Evolutionary conservation across 2,888 invertebrate genomes (phyloP).

Genomic region (Psylliodes chrysocephalus): DNA sequence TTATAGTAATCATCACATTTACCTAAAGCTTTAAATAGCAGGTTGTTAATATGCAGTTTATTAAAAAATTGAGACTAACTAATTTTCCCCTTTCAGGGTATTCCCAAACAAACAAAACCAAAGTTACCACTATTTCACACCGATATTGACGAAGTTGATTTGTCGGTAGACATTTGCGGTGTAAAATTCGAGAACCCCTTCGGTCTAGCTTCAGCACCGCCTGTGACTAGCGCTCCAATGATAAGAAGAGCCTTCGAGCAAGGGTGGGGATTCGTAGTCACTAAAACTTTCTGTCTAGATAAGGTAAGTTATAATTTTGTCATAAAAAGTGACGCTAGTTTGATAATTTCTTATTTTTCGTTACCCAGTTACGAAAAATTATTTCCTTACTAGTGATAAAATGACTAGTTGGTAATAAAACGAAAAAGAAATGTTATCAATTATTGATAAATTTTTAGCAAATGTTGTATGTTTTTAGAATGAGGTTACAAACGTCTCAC

Average conservation of each 20-base stretch:
- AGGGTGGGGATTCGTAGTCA: conserved; percentile 98
- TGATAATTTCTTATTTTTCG: no score
- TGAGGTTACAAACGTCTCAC: conserved; percentile 95
- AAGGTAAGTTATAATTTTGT: conserved; percentile 72
- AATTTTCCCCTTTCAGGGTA: conserved; percentile 65
- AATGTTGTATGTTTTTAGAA: conserved; percentile 71
- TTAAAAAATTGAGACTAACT: no score
- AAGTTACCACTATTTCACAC: conserved; percentile 91
- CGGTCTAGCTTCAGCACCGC: conserved; percentile 96
- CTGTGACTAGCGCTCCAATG: conserved; percentile 94
- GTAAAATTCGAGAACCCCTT: conserved; percentile 96
- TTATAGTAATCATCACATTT: no score
- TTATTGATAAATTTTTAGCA: neutral
- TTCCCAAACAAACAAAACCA: conserved; percentile 73
- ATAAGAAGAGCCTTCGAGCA: conserved; percentile 93
- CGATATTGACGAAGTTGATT: conserved; percentile 92
- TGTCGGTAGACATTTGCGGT: conserved; percentile 93
- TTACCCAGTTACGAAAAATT: no score
- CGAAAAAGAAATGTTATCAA: no score
- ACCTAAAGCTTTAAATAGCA: no score
- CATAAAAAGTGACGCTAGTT: no score
- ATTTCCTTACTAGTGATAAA: no score
- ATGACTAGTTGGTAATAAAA: no score
- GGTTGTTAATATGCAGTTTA: no score
- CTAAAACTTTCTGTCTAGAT: conserved; percentile 94